Evolutionary conservation across 2,888 invertebrate genomes (phyloP).

Genomic region (Dermolepida albohirtum): DNA sequence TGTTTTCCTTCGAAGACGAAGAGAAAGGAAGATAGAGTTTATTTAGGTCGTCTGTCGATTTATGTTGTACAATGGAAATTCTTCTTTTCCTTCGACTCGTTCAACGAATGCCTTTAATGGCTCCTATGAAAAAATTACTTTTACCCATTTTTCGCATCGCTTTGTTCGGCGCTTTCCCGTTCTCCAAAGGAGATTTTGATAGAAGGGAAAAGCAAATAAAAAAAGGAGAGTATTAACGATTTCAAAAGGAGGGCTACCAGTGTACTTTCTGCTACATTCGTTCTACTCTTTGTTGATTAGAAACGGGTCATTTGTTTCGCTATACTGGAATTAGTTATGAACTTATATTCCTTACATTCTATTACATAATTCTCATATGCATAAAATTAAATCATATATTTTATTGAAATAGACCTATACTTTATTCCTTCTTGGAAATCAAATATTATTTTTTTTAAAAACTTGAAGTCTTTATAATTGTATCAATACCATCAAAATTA

Average conservation of each 20-base stretch:
- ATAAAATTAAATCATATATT: no score
- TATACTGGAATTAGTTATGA: not conserved
- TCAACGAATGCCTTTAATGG: constrained; percentile 29
- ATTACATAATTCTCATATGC: no score
- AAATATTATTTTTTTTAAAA: no score
- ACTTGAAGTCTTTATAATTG: no score
- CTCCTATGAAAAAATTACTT: constrained; percentile 39
- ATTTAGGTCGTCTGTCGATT: constrained; percentile 42
- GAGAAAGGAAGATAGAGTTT: constrained; percentile 39
- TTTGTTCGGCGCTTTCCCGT: constrained; percentile 23
- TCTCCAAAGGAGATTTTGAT: constrained; percentile 18
- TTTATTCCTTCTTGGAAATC: no score
- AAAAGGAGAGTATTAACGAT: constrained; percentile 10
- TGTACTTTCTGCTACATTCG: constrained; percentile 3
- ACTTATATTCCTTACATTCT: no score
- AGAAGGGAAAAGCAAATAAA: constrained; percentile 26
- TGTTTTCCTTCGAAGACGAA: constrained; percentile 39
- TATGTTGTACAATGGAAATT: constrained; percentile 40
- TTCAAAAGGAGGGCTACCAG: constrained; percentile 18
- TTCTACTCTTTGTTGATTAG: constrained; percentile 10
- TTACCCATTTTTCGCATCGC: constrained; percentile 40
- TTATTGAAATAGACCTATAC: no score
- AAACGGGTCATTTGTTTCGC: not conserved
- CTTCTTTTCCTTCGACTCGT: constrained; percentile 17
- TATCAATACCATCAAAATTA: no score